A percentile compares a stretch with the other conserved stretches of the same genome.
phyloP scores from a whole-genome alignment of 2,888 invertebrate species.

The Drosophila sordidapex region DNA sequence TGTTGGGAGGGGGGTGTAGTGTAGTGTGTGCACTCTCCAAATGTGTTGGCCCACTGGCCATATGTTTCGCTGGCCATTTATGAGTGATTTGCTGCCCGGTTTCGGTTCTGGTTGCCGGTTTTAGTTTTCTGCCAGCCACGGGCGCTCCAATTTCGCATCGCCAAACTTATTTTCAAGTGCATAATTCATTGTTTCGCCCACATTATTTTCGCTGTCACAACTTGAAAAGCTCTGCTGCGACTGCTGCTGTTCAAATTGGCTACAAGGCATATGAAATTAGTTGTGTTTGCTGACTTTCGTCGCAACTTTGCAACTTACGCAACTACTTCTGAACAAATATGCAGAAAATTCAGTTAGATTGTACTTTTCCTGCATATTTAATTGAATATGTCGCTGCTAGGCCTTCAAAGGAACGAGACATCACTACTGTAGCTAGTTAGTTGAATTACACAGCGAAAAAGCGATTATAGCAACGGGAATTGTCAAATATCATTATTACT shows the following conservation, averaged over 20 bases:
- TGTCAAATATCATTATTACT: background rate
- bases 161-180: constrained; percentile 78
- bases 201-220: constrained; percentile 79
- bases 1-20: background rate
- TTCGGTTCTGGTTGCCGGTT: constrained; percentile 46
- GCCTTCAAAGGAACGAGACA: background rate
- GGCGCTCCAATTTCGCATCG: constrained; percentile 68
- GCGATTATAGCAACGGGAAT: background rate
- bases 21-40: background rate
- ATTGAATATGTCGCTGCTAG: constrained; percentile 63
- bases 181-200: constrained; percentile 81
- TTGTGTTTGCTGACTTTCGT: constrained; percentile 55
- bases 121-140: constrained; percentile 29
- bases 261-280: constrained; percentile 78
- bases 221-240: constrained; percentile 48
- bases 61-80: constrained; percentile 69
- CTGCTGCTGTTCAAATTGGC: constrained; percentile 47
- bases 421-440: background rate
- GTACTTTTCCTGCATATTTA: constrained; percentile 57
- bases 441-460: background rate
- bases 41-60: constrained; percentile 50
- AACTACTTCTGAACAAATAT: constrained; percentile 55
- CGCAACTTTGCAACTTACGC: constrained; percentile 55
- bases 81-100: constrained; percentile 73
- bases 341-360: constrained; percentile 49